Evolutionary conservation across 2,797 vertebrate genomes (phyloP), one percentile per base, ranked within the genome.

Genomic region (Schizopygopsis malacanthus): DNA sequence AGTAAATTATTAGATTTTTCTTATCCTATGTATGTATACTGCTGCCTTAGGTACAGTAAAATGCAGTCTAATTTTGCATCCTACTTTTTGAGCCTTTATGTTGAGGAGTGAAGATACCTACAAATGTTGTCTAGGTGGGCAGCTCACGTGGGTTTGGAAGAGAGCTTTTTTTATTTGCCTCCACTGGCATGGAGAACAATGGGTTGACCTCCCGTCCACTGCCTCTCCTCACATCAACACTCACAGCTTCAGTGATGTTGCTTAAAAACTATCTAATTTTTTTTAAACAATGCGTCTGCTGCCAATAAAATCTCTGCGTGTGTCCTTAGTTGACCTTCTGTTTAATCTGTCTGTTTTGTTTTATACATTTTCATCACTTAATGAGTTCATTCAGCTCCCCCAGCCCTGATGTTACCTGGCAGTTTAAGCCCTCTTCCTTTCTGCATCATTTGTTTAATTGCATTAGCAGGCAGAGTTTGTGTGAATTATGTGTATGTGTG

Each of bases 381-480:
- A 61, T 43, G 13, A 28, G 4, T 79, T 76, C 13, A 67, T 76
- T 83, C 41, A 63, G 56, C 28, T 75, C 70, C 52, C 28, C 72
- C 10, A 79, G 22, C 25, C 78, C 45, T 81, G 65, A 70, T 39
- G 45, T 20, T 15, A 67, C 22, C 33, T 77, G 73, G 67, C 22
- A 77, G 20, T 84, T 69, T 67, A 77, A 69, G 61, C 22, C 16
- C 20, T n/a, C 56, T 73, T 73, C 11, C 12, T 73, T 77, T 77
- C 13, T 84, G 59, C 59, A 67, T 76, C 43, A 76, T 65, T 83
- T 75, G 45, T 45, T 75, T 25, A 83, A 63, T 73, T 83, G 41
- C 56, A 50, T 37, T 83, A 20, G 1, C 54, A 83, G 33, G 8
- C 41, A 50, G 59, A 33, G 41, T 80, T n/a, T 78, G 52, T 63